These are phyloP conservation scores for Conops quadrifasciatus DNA, from an alignment of 2,888 invertebrate genomes.

Conservation along the genomic window DNA sequence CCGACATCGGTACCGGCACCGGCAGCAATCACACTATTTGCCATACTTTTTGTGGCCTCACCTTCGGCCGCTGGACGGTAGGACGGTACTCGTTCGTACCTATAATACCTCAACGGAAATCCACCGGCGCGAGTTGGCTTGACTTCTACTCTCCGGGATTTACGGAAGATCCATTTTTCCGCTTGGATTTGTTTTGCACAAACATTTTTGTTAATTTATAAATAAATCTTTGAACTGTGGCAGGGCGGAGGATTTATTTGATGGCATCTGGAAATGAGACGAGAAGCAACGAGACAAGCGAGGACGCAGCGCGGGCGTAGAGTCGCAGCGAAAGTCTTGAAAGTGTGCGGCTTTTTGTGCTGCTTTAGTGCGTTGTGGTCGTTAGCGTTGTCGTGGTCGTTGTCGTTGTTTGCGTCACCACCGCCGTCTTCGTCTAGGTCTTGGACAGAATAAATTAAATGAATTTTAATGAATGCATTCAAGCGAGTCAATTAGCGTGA, in stretches of 20 bases:
- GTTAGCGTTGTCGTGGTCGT: background rate
- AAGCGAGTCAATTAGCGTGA: conserved; percentile 28
- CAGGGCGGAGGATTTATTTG: conserved; percentile 11
- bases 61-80: background rate
- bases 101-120: conserved; percentile 17
- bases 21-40: background rate
- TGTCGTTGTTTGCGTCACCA: background rate
- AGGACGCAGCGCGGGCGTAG: background rate
- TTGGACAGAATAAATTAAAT: conserved; percentile 6
- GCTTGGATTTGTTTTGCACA: conserved; percentile 36
- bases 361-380: background rate
- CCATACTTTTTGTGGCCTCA: too few relatives aligned
- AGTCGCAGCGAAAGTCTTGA: background rate
- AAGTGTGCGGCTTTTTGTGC: background rate
- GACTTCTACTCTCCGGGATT: conserved; percentile 6
- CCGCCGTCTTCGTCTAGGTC: background rate
- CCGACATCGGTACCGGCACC: background rate
- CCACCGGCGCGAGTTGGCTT: background rate
- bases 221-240: conserved; percentile 18
- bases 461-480: conserved; percentile 28
- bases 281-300: background rate
- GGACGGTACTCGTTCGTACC: background rate
- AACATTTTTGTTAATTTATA: conserved; percentile 34
- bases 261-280: conserved; percentile 23
- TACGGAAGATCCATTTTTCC: conserved; percentile 34